Percentiles rank a stretch among this genome's conserved stretches.
Evolutionary conservation across 2,113 vertebrate species (phyloP).

Genomic region (Pantherophis guttatus): DNA sequence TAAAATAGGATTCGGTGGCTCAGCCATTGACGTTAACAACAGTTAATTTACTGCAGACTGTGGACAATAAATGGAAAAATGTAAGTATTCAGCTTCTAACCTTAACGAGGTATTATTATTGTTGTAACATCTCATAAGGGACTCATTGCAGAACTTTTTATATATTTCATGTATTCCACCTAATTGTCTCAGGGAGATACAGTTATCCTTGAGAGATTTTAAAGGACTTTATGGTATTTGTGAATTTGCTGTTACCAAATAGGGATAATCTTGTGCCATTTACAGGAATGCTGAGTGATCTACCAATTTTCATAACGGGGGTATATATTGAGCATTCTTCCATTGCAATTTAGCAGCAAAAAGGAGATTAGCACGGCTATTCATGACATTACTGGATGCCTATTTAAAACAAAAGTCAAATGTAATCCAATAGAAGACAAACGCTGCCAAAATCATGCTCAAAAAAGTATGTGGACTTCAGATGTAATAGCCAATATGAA

Average conservation of each 20-base stretch:
- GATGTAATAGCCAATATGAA: neutral
- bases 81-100: conserved; percentile 35
- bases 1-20: conserved; percentile 44
- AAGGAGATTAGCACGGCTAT: neutral
- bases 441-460: neutral
- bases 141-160: neutral
- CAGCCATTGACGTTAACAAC: conserved; percentile 44
- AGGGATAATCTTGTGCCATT: neutral
- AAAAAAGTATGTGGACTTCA: neutral
- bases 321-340: neutral
- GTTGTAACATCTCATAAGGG: neutral
- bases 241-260: neutral
- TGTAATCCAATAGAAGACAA: neutral
- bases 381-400: neutral
- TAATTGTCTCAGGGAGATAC: neutral
- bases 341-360: neutral
- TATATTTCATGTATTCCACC: neutral
- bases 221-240: neutral
- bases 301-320: neutral
- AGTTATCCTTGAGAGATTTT: neutral
- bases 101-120: neutral
- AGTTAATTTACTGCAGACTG: conserved; percentile 57
- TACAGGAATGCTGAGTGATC: neutral
- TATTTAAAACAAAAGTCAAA: neutral
- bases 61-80: conserved; percentile 62